These are phyloP conservation scores for Escarpia spicata DNA, from an alignment of 2,888 invertebrate genomes.

Conservation along the genomic window DNA sequence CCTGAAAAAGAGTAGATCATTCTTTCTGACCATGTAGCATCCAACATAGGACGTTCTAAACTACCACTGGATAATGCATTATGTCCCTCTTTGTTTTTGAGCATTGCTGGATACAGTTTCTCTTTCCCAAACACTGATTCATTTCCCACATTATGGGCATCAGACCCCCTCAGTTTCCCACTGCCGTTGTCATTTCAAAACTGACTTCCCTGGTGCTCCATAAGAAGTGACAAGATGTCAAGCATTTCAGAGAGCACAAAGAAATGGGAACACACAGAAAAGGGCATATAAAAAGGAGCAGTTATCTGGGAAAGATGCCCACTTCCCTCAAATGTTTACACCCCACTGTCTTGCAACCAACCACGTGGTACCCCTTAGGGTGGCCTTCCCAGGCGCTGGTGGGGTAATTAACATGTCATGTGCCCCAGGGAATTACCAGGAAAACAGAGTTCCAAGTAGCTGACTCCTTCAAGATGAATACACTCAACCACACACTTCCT, in stretches of 20 bases:
- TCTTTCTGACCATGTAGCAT: too few relatives aligned
- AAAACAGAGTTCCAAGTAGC: conserved; percentile 5
- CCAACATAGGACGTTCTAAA: too few relatives aligned
- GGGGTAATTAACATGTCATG: not conserved
- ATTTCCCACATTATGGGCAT: not conserved
- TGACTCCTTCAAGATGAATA: not conserved
- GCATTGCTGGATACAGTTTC: not conserved
- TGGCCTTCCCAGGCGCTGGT: not conserved
- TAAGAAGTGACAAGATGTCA: not conserved
- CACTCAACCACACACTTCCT: not conserved
- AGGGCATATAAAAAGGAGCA: not conserved
- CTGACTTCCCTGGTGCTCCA: not conserved
- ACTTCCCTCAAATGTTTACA: not conserved
- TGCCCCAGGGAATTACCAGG: not conserved
- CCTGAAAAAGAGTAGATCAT: too few relatives aligned
- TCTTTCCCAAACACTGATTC: not conserved
- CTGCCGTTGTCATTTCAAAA: too few relatives aligned
- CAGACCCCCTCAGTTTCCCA: not conserved
- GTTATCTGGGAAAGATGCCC: not conserved
- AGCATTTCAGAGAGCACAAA: not conserved
- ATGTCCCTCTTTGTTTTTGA: too few relatives aligned
- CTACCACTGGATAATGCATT: too few relatives aligned
- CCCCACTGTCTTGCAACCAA: not conserved
- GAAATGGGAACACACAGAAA: not conserved
- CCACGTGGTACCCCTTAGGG: not conserved